Evolutionary conservation across 2,113 vertebrate species (phyloP).

Genomic region (Pomatostomus ruficeps): DNA sequence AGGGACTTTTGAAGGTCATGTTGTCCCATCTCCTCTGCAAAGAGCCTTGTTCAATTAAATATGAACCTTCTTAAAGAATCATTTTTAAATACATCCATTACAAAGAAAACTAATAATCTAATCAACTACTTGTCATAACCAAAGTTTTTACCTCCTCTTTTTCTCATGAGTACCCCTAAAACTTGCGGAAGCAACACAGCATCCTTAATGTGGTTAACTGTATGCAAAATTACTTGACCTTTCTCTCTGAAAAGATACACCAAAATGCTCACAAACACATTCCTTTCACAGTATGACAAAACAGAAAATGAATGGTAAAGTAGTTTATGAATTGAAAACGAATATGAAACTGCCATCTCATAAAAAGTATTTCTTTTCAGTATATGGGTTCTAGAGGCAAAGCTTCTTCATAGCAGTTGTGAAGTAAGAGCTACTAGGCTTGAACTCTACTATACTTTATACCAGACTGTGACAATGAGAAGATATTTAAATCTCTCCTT

Average conservation of each 20-base stretch:
- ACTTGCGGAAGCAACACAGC: neutral
- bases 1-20: neutral
- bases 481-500: neutral
- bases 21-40: neutral
- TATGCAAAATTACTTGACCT: neutral
- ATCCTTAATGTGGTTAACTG: neutral
- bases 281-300: neutral
- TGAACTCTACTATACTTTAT: neutral
- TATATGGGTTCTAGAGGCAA: neutral
- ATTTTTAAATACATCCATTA: neutral
- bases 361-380: neutral
- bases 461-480: neutral
- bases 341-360: neutral
- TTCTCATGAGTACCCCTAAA: neutral
- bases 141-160: neutral
- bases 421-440: neutral
- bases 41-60: neutral
- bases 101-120: neutral
- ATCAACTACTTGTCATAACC: neutral
- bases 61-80: neutral
- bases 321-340: neutral
- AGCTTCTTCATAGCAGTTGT: neutral
- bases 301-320: neutral
- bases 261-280: neutral
- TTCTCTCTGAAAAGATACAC: neutral